These are phyloP conservation scores for Anolis sagrei DNA, from an alignment of 2,113 vertebrate genomes.

Conservation along the genomic window DNA sequence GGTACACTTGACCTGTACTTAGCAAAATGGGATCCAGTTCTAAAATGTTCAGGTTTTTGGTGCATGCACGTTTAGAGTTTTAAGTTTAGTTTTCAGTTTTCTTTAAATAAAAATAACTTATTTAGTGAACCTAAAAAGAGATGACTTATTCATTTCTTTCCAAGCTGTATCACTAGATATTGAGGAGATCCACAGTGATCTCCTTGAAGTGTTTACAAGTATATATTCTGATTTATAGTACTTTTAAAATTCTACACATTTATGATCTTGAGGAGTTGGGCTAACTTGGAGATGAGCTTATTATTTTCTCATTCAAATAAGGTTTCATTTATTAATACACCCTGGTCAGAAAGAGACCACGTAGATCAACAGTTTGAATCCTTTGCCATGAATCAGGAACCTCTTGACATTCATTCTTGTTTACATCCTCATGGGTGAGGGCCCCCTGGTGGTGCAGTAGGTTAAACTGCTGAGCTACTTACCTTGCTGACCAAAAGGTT, in stretches of 20 bases:
- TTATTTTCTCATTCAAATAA: not conserved
- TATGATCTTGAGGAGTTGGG: not conserved
- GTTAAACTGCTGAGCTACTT: too few species aligned
- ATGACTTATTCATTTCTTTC: not conserved
- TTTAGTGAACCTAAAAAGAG: constrained; percentile 34
- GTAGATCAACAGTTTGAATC: too few species aligned
- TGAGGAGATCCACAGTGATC: not conserved
- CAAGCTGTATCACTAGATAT: not conserved
- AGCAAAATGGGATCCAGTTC: constrained; percentile 40
- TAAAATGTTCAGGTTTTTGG: constrained; percentile 18
- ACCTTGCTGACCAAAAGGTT: too few species aligned
- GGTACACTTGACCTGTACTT: too few species aligned
- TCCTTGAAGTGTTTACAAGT: not conserved
- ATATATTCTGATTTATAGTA: not conserved
- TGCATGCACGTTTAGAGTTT: not conserved
- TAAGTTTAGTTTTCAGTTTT: not conserved
- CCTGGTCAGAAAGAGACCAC: too few species aligned
- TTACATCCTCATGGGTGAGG: too few species aligned
- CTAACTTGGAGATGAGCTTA: not conserved
- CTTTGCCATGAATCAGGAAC: not conserved
- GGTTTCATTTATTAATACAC: not conserved
- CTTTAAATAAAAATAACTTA: constrained; percentile 53
- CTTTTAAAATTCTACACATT: not conserved
- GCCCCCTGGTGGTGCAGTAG: too few species aligned
- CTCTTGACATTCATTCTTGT: not conserved